Percentiles rank a stretch among this genome's conserved stretches.
These are phyloP conservation scores for Harpagus bidentatus DNA, from an alignment of 2,113 vertebrate genomes.

Conservation along the genomic window DNA sequence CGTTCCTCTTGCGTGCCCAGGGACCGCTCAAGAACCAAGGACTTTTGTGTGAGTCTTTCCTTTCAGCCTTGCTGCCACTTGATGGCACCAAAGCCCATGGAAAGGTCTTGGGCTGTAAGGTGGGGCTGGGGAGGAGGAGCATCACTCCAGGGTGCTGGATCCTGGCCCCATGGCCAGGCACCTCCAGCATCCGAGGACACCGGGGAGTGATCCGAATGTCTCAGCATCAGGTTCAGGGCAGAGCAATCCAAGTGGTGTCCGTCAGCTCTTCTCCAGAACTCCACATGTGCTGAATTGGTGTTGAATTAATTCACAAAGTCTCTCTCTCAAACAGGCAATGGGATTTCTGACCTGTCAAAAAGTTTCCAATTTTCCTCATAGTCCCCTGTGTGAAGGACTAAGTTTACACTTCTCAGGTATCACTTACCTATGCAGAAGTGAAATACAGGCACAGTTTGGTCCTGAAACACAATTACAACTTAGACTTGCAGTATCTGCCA, in stretches of 20 bases:
- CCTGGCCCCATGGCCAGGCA: not conserved
- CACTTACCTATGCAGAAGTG: not conserved
- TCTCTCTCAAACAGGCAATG: not conserved
- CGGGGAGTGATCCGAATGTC: not conserved
- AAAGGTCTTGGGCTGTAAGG: not conserved
- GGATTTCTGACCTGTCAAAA: not conserved
- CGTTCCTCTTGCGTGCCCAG: rapidly evolving
- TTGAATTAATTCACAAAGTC: not conserved
- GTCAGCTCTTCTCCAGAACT: not conserved
- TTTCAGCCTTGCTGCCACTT: not conserved
- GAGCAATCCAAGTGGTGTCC: not conserved
- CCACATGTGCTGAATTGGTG: not conserved
- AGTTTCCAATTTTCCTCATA: not conserved
- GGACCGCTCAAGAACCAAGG: rapidly evolving
- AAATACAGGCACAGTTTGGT: not conserved
- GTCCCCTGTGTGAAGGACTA: not conserved
- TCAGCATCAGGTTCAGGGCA: not conserved
- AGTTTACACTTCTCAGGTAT: not conserved
- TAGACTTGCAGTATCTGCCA: not conserved
- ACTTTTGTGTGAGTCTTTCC: not conserved
- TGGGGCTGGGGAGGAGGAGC: not conserved
- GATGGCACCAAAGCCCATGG: conserved; percentile 55
- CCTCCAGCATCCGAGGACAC: not conserved
- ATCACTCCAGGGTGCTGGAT: not conserved
- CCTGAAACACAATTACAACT: not conserved